Evolutionary conservation across 2,113 vertebrate species (phyloP).

Genomic region (Mus musculus): DNA sequence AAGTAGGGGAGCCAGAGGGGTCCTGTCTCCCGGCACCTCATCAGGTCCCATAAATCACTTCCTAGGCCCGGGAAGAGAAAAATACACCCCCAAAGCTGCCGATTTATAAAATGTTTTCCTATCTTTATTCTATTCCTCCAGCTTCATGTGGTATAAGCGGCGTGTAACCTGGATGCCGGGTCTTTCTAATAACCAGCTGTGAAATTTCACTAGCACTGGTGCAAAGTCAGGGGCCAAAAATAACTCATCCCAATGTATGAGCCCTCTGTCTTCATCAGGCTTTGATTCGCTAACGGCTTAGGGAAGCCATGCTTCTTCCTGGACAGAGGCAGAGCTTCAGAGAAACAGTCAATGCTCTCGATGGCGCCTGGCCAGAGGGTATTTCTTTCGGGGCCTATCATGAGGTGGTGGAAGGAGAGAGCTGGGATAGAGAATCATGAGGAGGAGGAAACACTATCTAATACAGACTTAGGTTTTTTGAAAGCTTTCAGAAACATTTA

Average conservation of each 20-base stretch:
- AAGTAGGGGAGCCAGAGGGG: not conserved
- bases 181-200: conserved; percentile 76
- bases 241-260: conserved; percentile 64
- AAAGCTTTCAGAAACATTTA: conserved; percentile 40
- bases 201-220: conserved; percentile 77
- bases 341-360: conserved; percentile 51
- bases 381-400: conserved; percentile 1
- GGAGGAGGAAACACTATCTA: conserved; percentile 36
- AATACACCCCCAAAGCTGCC: conserved; percentile 66
- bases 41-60: conserved; percentile 70
- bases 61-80: conserved; percentile 68
- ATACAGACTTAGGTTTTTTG: not conserved
- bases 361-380: conserved; percentile 44
- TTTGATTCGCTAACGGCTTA: conserved; percentile 74
- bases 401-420: not conserved
- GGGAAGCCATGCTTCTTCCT: conserved; percentile 67
- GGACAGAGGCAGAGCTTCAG: conserved; percentile 65
- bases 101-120: conserved; percentile 77
- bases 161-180: conserved; percentile 34
- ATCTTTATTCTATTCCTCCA: conserved; percentile 74
- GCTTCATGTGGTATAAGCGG: conserved; percentile 73
- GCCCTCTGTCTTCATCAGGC: conserved; percentile 66
- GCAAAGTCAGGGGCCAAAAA: conserved; percentile 68
- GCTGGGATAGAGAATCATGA: not conserved
- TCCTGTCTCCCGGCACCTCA: conserved; percentile 71